phyloP scores from a whole-genome alignment of 2,888 invertebrate genomes.

The Acrobeloides nanus region DNA sequence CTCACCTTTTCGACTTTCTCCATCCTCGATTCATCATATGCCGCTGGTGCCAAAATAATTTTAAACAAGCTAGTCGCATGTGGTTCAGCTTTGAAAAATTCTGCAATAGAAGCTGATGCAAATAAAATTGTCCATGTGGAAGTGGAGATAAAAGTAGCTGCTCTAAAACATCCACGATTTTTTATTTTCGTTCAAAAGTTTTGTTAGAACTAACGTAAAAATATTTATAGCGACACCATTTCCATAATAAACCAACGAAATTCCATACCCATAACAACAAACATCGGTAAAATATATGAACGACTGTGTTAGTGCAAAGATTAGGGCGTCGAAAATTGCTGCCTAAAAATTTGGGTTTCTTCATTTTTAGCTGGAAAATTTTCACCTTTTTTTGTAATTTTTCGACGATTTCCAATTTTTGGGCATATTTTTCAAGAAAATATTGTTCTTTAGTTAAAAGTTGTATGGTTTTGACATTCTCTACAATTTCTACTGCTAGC shows the following conservation, averaged over 20 bases:
- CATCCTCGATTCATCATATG: too few relatives aligned
- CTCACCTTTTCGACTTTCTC: too few relatives aligned
- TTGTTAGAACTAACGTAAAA: slow-evolving; percentile 9
- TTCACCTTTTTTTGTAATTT: slow-evolving; percentile 7
- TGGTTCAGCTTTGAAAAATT: slow-evolving; percentile 19
- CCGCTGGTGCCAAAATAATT: too few relatives aligned
- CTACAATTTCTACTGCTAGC: slow-evolving; percentile 56
- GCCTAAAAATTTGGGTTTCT: slow-evolving; percentile 6
- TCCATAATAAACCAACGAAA: slow-evolving; percentile 14
- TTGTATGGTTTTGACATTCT: slow-evolving; percentile 56
- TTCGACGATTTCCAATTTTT: slow-evolving; percentile 1
- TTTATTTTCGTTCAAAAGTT: not conserved
- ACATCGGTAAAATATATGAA: slow-evolving; percentile 17
- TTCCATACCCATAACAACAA: slow-evolving; percentile 11
- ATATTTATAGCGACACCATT: not conserved
- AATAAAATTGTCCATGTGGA: slow-evolving; percentile 14
- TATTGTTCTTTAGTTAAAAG: slow-evolving; percentile 54
- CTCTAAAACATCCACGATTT: slow-evolving; percentile 6
- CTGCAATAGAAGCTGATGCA: slow-evolving; percentile 9
- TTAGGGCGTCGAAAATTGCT: slow-evolving; percentile 11
- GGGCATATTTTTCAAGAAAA: slow-evolving; percentile 42
- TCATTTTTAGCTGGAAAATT: not conserved
- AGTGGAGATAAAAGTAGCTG: slow-evolving; percentile 11
- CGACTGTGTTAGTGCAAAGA: slow-evolving; percentile 18
- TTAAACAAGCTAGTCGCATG: too few relatives aligned